Conservation (phyloP, 1,140 invertebrate species). For the Drosophila subobscura region DNA sequence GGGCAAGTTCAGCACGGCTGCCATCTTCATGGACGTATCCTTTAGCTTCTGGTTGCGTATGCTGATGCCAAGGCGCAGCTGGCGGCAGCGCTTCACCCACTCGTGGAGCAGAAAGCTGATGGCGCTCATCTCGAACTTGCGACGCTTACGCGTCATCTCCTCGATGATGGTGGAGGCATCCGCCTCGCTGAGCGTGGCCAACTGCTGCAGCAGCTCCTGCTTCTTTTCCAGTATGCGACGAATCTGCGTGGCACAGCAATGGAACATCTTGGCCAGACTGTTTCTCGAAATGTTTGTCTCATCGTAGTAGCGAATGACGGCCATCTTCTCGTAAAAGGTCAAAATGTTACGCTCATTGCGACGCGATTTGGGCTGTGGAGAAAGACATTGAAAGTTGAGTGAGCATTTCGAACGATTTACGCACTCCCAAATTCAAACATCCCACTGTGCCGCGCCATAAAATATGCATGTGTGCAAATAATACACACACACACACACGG, state of each 20-base stretch:
- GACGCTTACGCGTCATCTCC: slow-evolving; percentile 78
- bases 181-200: slow-evolving; percentile 72
- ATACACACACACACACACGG: background rate
- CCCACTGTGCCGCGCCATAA: background rate
- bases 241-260: slow-evolving; percentile 81
- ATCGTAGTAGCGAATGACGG: slow-evolving; percentile 79
- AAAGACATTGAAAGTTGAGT: background rate
- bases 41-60: slow-evolving; percentile 75
- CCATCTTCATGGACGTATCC: slow-evolving; percentile 72
- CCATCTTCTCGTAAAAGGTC: slow-evolving; percentile 81
- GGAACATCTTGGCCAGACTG: slow-evolving; percentile 79
- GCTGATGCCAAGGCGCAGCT: slow-evolving; percentile 49
- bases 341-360: slow-evolving; percentile 81
- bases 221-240: slow-evolving; percentile 79
- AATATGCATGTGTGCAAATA: background rate
- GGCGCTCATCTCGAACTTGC: slow-evolving; percentile 81
- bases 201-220: slow-evolving; percentile 69
- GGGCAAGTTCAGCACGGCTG: slow-evolving; percentile 69
- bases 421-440: background rate
- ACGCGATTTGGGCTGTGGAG: slow-evolving; percentile 54
- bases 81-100: slow-evolving; percentile 73
- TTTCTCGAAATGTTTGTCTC: slow-evolving; percentile 78
- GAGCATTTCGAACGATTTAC: background rate
- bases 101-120: slow-evolving; percentile 77
- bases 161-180: slow-evolving; percentile 77